A percentile compares a stretch with the other conserved stretches of the same genome.
These are phyloP conservation scores for Abramis brama DNA, from an alignment of 2,113 vertebrate genomes.

Conservation along the genomic window DNA sequence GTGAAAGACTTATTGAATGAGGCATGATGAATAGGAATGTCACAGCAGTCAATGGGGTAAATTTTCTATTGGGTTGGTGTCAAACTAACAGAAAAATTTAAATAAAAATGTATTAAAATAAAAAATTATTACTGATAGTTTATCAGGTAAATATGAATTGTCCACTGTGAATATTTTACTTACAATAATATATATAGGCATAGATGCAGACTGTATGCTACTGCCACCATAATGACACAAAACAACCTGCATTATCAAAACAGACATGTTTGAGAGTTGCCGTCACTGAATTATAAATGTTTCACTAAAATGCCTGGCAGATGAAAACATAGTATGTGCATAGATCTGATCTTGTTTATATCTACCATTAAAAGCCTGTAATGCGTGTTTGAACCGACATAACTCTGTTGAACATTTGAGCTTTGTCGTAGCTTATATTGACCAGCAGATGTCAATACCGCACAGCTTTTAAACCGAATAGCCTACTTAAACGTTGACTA, in stretches of 20 bases:
- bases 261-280: neutral
- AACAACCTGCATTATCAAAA: neutral
- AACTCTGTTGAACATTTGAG: neutral
- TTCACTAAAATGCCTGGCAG: neutral
- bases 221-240: neutral
- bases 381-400: neutral
- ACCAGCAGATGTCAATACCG: slow-evolving; percentile 43
- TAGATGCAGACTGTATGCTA: neutral
- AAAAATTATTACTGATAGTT: neutral
- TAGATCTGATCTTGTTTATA: neutral
- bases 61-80: neutral
- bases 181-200: neutral
- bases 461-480: neutral
- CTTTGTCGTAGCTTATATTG: neutral
- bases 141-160: neutral
- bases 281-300: neutral
- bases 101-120: neutral
- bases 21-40: neutral
- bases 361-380: neutral
- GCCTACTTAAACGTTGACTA: neutral
- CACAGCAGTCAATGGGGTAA: neutral
- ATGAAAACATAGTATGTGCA: neutral
- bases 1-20: neutral
- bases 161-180: neutral
- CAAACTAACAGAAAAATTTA: neutral